Conservation (phyloP, 2,113 vertebrate genomes). For the Ceyx melanurus region DNA sequence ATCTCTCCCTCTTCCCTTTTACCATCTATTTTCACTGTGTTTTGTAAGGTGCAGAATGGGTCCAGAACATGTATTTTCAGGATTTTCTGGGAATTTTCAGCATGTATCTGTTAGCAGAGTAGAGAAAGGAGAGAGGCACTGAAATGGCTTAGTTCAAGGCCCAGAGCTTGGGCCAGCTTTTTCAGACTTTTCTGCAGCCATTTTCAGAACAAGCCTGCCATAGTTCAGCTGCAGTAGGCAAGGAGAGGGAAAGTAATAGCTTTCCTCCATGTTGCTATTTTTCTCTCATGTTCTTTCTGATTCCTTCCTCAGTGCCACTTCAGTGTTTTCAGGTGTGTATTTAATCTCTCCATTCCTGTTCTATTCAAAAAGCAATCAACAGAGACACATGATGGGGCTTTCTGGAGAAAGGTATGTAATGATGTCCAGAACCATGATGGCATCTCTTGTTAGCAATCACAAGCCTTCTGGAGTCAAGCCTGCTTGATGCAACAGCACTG, state of each 20-base stretch:
- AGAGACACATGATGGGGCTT: not conserved
- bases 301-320: not conserved
- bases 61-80: not conserved
- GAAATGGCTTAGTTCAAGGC: not conserved
- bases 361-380: not conserved
- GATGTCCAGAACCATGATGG: not conserved
- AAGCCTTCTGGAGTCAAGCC: not conserved
- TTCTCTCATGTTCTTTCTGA: not conserved
- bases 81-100: not conserved
- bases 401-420: not conserved
- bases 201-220: not conserved
- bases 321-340: not conserved
- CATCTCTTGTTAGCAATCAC: not conserved
- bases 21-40: not conserved
- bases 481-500: not conserved
- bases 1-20: not conserved
- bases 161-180: not conserved
- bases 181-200: not conserved
- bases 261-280: not conserved
- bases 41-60: not conserved
- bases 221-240: not conserved
- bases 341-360: not conserved
- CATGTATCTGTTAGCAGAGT: not conserved
- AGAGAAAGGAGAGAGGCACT: not conserved
- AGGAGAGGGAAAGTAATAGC: not conserved